Conservation (phyloP, 2,888 invertebrate genomes). For the Dicycla oo region DNA sequence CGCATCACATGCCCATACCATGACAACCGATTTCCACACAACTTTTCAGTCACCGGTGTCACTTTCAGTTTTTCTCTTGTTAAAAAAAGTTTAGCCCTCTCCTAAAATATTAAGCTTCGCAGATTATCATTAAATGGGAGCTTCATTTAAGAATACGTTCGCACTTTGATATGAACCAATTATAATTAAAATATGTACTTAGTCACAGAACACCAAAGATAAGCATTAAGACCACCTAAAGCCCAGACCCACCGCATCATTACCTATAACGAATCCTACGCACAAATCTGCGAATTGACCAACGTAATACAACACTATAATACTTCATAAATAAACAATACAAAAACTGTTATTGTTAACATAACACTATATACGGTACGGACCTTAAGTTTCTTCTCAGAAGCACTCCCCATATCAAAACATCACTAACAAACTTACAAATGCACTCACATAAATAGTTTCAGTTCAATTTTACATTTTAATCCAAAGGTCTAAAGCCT, state of each 20-base stretch:
- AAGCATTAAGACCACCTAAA: conserved; percentile 71
- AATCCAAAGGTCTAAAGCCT: conserved; percentile 55
- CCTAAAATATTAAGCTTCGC: not conserved
- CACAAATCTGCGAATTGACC: conserved; percentile 85
- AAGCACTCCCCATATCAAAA: conserved; percentile 78
- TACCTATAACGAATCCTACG: conserved; percentile 78
- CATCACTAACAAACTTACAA: conserved; percentile 63
- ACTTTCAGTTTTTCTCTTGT: no score
- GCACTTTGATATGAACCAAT: conserved; percentile 1
- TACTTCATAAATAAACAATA: conserved; percentile 76
- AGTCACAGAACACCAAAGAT: conserved; percentile 55
- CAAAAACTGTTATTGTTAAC: conserved; percentile 82
- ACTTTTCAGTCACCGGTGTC: no score
- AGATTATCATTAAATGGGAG: not conserved
- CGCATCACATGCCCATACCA: no score
- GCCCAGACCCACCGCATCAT: conserved; percentile 71
- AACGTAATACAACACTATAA: conserved; percentile 80
- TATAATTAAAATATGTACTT: conserved; percentile 29
- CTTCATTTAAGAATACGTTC: not conserved
- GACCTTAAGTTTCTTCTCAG: conserved; percentile 81
- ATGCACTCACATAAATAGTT: conserved; percentile 20
- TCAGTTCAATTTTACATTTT: conserved; percentile 51
- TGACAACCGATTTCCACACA: no score
- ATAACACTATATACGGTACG: conserved; percentile 74
- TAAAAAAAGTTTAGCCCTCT: not conserved